Conservation (phyloP, 1,140 invertebrate species). For the Temnothorax curvispinosus region DNA sequence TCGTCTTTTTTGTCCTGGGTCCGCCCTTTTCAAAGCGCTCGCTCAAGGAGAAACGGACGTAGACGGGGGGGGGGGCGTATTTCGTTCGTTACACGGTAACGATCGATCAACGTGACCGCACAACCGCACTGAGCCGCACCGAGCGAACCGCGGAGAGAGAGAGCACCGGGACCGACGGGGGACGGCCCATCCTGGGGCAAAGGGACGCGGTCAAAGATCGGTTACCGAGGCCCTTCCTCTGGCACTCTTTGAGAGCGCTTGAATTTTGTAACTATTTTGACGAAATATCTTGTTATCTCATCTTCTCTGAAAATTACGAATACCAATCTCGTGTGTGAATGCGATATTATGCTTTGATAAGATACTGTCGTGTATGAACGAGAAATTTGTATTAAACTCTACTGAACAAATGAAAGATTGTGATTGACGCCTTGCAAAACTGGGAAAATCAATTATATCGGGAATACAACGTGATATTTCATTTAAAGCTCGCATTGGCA, state of each 20-base stretch:
- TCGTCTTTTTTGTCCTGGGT: constrained; percentile 73
- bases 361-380: not conserved
- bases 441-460: not conserved
- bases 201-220: constrained; percentile 68
- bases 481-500: not conserved
- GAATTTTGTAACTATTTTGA: constrained; percentile 37
- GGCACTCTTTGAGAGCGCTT: not conserved
- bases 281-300: not conserved
- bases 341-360: not conserved
- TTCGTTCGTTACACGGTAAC: constrained; percentile 77
- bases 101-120: constrained; percentile 77
- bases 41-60: constrained; percentile 75
- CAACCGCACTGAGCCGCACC: constrained; percentile 72
- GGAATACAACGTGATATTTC: not conserved
- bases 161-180: constrained; percentile 37
- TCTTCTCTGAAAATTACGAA: not conserved
- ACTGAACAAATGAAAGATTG: not conserved
- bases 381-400: not conserved
- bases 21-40: constrained; percentile 75
- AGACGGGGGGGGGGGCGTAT: constrained; percentile 61
- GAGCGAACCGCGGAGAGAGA: constrained; percentile 52
- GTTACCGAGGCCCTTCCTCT: constrained; percentile 34
- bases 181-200: constrained; percentile 43
- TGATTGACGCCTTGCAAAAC: not conserved
- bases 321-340: not conserved